Percentiles rank a stretch among this genome's conserved stretches.
Evolutionary conservation across 2,113 vertebrate species (phyloP).

Genomic region (Nothoprocta perdicaria): DNA sequence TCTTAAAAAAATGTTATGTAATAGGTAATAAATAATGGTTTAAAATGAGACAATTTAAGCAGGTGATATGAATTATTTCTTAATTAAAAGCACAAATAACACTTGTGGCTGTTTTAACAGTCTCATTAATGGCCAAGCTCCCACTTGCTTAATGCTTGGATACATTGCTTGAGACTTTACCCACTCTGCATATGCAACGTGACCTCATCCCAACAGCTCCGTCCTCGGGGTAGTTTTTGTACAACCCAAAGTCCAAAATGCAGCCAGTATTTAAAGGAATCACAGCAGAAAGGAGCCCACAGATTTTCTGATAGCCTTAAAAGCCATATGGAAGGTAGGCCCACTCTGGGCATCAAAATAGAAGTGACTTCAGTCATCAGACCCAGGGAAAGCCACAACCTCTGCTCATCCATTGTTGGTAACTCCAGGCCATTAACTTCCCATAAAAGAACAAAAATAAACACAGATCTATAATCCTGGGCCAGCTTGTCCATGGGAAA

Average conservation of each 20-base stretch:
- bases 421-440: not conserved
- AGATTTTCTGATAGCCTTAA: not conserved
- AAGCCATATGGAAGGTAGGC: not conserved
- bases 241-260: not conserved
- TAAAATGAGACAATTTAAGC: not conserved
- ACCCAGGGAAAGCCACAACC: not conserved
- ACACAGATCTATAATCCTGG: not conserved
- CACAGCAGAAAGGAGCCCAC: not conserved
- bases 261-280: not conserved
- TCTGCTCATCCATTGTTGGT: not conserved
- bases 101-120: conserved; percentile 12
- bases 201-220: not conserved
- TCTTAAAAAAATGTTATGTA: conserved; percentile 23
- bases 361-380: not conserved
- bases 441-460: not conserved
- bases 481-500: not conserved
- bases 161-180: not conserved
- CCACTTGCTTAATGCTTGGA: not conserved
- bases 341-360: not conserved
- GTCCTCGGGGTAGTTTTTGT: not conserved
- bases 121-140: not conserved
- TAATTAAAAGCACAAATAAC: not conserved
- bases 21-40: not conserved
- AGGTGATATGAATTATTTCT: not conserved
- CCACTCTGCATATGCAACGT: rapidly evolving